These are phyloP conservation scores for Chalcosyrphus nemorum DNA, from an alignment of 2,888 invertebrate genomes.

Conservation along the genomic window DNA sequence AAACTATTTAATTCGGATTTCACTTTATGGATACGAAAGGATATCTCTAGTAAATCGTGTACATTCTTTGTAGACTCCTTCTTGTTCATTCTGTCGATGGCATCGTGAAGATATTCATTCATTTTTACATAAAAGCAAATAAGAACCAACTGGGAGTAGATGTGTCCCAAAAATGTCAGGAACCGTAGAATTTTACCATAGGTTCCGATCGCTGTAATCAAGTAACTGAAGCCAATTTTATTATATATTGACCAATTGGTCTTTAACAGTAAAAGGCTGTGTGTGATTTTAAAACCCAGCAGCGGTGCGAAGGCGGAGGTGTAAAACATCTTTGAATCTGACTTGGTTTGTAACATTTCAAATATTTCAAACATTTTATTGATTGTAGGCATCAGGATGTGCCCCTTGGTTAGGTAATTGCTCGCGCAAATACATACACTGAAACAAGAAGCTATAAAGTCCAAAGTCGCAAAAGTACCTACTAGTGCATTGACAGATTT, in stretches of 20 bases:
- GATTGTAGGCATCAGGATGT: not conserved
- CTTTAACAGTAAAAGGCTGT: not conserved
- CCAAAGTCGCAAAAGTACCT: too few species aligned
- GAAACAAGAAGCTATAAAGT: too few species aligned
- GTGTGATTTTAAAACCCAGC: not conserved
- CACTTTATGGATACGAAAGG: not conserved
- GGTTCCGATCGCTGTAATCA: not conserved
- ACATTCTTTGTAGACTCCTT: not conserved
- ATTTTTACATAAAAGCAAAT: not conserved
- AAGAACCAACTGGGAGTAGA: not conserved
- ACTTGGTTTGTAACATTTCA: not conserved
- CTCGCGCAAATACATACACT: not conserved
- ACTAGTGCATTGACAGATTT: too few species aligned
- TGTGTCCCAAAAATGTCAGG: not conserved
- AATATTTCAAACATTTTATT: conserved; percentile 14
- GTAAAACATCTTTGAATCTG: not conserved
- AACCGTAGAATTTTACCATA: not conserved
- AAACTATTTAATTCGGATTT: not conserved
- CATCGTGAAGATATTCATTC: not conserved
- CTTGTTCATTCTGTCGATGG: not conserved
- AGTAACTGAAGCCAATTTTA: not conserved
- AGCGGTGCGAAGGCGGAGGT: not conserved
- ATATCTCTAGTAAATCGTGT: not conserved
- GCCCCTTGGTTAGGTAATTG: not conserved
- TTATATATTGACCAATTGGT: not conserved